phyloP scores from a whole-genome alignment of 2,888 invertebrate genomes.

The Zeuzera pyrina region DNA sequence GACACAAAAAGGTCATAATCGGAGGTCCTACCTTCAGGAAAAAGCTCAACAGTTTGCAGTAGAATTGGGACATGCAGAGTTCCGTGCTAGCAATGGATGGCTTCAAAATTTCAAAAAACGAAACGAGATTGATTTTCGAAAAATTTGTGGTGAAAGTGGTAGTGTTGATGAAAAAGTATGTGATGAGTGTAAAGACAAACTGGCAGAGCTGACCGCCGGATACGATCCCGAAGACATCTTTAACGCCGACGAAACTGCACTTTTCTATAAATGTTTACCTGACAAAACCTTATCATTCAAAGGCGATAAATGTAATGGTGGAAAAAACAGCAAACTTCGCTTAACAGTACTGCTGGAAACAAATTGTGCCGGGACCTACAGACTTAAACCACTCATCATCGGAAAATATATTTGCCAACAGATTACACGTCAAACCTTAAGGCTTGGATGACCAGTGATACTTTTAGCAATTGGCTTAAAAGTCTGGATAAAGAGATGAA shows the following conservation, averaged over 20 bases:
- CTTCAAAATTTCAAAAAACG: slow-evolving; percentile 1
- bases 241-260: slow-evolving; percentile 10
- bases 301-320: slow-evolving; percentile 6
- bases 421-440: slow-evolving; percentile 15
- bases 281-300: slow-evolving; percentile 10
- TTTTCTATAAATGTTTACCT: slow-evolving; percentile 8
- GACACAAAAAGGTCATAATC: slow-evolving; percentile 9
- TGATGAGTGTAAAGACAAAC: slow-evolving; percentile 1
- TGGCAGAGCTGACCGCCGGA: background rate
- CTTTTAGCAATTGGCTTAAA: slow-evolving; percentile 7
- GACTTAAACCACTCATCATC: slow-evolving; percentile 11
- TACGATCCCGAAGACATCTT: slow-evolving; percentile 12
- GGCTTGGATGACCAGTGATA: slow-evolving; percentile 17
- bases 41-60: slow-evolving; percentile 11
- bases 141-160: slow-evolving; percentile 3
- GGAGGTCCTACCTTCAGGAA: slow-evolving; percentile 12
- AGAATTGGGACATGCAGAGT: slow-evolving; percentile 10
- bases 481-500: slow-evolving; percentile 8
- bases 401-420: slow-evolving; percentile 16
- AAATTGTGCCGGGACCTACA: slow-evolving; percentile 12
- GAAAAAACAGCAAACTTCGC: slow-evolving; percentile 8
- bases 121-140: slow-evolving; percentile 14
- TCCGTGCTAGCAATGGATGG: background rate
- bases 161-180: slow-evolving; percentile 1
- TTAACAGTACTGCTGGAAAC: slow-evolving; percentile 8